These are phyloP conservation scores for Pinna nobilis DNA, from an alignment of 1,140 invertebrate species.

Conservation along the genomic window DNA sequence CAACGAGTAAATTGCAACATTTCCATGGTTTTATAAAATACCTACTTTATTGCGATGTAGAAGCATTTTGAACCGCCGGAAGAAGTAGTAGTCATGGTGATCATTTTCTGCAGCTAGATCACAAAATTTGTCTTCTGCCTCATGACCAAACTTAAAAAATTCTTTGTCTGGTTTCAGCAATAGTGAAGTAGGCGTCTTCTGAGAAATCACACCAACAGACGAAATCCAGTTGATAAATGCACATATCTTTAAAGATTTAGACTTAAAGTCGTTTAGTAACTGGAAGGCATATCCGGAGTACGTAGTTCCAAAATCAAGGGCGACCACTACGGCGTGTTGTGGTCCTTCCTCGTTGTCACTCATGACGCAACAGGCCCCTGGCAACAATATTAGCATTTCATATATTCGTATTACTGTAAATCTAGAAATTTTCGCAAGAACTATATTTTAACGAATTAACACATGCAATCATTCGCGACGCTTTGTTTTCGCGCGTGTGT, in stretches of 20 bases:
- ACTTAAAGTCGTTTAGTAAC: constrained; percentile 12
- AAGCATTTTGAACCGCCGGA: constrained; percentile 39
- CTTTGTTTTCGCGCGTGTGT: no score
- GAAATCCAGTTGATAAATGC: constrained; percentile 29
- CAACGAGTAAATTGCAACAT: no score
- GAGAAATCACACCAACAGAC: constrained; percentile 26
- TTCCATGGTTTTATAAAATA: no score
- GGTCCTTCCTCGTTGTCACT: constrained; percentile 12
- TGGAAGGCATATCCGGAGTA: constrained; percentile 37
- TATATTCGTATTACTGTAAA: no score
- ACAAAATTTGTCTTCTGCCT: constrained; percentile 36
- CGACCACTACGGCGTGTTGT: constrained; percentile 19
- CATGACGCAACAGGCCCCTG: not conserved
- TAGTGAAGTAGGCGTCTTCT: constrained; percentile 33
- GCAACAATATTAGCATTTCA: not conserved
- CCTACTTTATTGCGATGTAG: constrained; percentile 38
- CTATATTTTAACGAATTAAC: no score
- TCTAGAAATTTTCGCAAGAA: no score
- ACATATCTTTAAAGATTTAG: constrained; percentile 31
- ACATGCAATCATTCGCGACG: no score
- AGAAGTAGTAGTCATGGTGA: constrained; percentile 37
- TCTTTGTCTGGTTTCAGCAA: constrained; percentile 27
- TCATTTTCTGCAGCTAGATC: constrained; percentile 30
- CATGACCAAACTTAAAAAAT: constrained; percentile 39
- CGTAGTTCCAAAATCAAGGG: constrained; percentile 37